Base-by-base conservation (phyloP, 2,113 vertebrate species). In the Ploceus nigricollis region DNA sequence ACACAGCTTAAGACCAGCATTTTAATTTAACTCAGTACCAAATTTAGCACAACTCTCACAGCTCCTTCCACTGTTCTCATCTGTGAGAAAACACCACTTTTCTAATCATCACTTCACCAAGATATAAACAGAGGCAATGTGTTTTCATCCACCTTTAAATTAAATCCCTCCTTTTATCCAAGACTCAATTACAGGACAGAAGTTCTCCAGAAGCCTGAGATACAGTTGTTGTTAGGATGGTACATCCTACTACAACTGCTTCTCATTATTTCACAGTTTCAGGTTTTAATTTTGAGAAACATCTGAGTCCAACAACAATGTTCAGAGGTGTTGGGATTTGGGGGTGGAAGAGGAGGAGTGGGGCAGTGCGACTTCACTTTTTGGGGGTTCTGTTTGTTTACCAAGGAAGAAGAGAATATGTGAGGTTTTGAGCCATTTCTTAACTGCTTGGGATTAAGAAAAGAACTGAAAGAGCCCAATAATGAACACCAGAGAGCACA, bases 31-130 rank as follows among this genome's bases (percentile, higher is more conserved):
- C 22, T 77, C 15, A 0, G 24, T 51, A n/a, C 30, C 77, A 93
- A 89, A 86, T 81, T 77, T 71, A 92, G 71, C 50, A 71, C 2
- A 6, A n/a, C 39, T 77, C 85, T 79, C 88, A 39, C 51, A 93
- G 76, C 63, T 80, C 66, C 75, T 70, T 25, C 60, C 4, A 1
- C 50, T 51, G 47, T 37, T 88, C 47, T 84, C 37, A 63, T n/a
- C 9, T 4, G 0, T 0, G 33, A 35, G 39, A 93, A 94, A 92
- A 68, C 28, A 66, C 25, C 25, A 27, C 25, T 93, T 84, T 37
- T 70, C 60, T 81, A 64, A 84, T 87, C 86, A 58, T 71, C 86
- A 40, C 54, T 73, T 82, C 68, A 31, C 42, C 1, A 7, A 66
- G 51, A 44, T 20, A 78, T 7, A 90, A 89, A 92, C 12, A 31